A percentile compares a stretch with the other conserved stretches of the same genome.
Conservation (phyloP, 2,113 vertebrate species). For the Bubo scandiacus region DNA sequence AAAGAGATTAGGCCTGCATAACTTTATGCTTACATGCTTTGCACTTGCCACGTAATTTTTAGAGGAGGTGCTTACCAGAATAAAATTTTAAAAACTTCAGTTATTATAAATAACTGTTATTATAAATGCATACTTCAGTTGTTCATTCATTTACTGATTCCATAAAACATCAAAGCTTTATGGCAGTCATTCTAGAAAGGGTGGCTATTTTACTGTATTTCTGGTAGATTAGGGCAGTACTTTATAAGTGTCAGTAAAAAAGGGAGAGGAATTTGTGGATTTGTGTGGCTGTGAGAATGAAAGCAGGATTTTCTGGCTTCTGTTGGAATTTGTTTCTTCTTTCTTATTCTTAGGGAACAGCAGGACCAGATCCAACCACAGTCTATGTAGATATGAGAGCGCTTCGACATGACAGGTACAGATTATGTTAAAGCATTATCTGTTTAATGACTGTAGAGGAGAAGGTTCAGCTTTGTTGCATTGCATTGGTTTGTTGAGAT, state of each 20-base stretch:
- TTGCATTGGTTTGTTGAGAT: neutral
- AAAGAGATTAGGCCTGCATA: neutral
- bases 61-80: neutral
- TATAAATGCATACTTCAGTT: neutral
- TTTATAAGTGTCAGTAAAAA: neutral
- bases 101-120: no score
- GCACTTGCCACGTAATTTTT: neutral
- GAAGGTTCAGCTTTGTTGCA: neutral
- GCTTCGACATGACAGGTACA: conserved; percentile 90
- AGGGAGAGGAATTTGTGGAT: neutral
- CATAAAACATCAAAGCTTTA: neutral
- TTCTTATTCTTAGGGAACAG: conserved; percentile 83
- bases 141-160: neutral
- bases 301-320: neutral
- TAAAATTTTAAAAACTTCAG: neutral
- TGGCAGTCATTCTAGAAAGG: neutral
- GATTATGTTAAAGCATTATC: neutral
- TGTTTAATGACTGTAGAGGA: neutral
- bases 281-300: neutral
- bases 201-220: neutral
- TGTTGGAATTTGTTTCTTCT: neutral
- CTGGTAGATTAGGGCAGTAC: neutral
- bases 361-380: conserved; percentile 95
- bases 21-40: neutral
- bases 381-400: conserved; percentile 97